phyloP scores from a whole-genome alignment of 2,888 invertebrate species.

The Chrysolina americana region DNA sequence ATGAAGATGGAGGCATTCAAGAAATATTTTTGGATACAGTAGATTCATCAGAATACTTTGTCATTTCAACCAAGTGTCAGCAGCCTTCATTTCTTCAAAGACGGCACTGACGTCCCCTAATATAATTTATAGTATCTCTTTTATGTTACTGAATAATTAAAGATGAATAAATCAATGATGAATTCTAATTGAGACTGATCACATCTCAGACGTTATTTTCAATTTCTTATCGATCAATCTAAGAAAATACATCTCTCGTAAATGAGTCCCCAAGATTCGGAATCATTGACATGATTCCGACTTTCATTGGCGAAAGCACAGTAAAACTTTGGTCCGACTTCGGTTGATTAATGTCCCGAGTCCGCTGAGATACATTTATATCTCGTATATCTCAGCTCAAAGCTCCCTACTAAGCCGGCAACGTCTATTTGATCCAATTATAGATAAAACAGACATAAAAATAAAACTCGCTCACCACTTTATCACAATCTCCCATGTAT shows the following conservation, averaged over 20 bases:
- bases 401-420: slow-evolving; percentile 42
- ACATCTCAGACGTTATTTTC: neutral
- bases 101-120: no score
- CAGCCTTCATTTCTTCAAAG: no score
- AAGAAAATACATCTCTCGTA: neutral
- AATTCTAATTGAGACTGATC: neutral
- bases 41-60: no score
- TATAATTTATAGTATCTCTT: no score
- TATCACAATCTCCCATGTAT: slow-evolving; percentile 57
- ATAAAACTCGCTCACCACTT: slow-evolving; percentile 60
- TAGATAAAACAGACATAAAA: slow-evolving; percentile 63
- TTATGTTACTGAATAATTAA: neutral
- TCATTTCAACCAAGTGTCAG: no score
- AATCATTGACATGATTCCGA: slow-evolving; percentile 3
- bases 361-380: slow-evolving; percentile 1
- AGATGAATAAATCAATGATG: neutral
- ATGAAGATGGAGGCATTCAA: no score
- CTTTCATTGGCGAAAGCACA: slow-evolving; percentile 6
- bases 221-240: neutral
- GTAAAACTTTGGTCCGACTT: slow-evolving; percentile 14
- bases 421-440: slow-evolving; percentile 64
- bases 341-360: slow-evolving; percentile 4
- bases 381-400: slow-evolving; percentile 16
- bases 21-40: no score
- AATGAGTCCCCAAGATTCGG: neutral